phyloP scores from a whole-genome alignment of 2,797 vertebrate genomes.

The Ctenosaura bakeri region DNA sequence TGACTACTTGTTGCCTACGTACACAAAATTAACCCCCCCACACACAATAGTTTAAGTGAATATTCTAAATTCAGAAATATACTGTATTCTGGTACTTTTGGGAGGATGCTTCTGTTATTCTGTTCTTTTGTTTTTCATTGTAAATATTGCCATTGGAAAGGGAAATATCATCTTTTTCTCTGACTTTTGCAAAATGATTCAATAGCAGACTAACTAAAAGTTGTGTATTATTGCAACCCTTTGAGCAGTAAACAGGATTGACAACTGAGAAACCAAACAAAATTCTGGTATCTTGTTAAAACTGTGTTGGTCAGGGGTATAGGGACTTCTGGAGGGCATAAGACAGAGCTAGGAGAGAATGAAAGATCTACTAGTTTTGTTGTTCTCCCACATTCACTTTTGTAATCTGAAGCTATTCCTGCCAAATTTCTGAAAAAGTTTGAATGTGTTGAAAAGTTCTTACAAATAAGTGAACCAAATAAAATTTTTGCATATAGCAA shows the following conservation, averaged over 20 bases:
- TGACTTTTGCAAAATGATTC: conserved; percentile 52
- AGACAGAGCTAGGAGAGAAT: too few relatives aligned
- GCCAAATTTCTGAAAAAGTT: too few relatives aligned
- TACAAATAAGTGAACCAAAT: too few relatives aligned
- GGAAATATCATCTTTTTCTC: conserved; percentile 60
- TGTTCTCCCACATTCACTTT: too few relatives aligned
- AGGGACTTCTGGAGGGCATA: too few relatives aligned
- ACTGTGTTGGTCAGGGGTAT: neutral
- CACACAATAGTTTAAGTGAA: neutral
- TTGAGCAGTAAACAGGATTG: neutral
- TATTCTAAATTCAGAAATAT: neutral
- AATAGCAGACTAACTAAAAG: neutral
- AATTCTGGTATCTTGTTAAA: neutral
- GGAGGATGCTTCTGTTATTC: conserved; percentile 31
- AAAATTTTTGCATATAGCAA: too few relatives aligned
- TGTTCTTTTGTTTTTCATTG: conserved; percentile 63
- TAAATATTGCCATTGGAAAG: conserved; percentile 43
- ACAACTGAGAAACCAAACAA: neutral
- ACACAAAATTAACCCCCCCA: neutral
- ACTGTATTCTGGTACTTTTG: too few relatives aligned
- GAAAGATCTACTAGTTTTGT: too few relatives aligned
- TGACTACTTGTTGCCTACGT: neutral
- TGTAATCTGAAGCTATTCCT: too few relatives aligned
- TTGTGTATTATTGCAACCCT: neutral
- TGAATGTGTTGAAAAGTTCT: too few relatives aligned